Conservation (phyloP, 2,888 invertebrate genomes). For the Drosophila sordidapex region DNA sequence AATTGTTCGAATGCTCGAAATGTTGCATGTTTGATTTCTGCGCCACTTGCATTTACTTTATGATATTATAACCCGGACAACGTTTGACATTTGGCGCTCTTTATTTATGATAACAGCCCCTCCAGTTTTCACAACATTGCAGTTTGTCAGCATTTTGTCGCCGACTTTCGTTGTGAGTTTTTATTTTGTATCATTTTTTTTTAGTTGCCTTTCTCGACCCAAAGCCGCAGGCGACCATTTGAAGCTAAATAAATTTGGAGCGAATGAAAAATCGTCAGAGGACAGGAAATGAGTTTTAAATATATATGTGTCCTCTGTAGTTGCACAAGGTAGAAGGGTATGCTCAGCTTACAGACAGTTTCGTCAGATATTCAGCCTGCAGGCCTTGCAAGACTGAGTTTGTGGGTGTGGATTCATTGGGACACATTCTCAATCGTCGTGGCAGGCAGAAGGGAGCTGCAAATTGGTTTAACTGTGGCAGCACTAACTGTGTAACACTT, state of each 20-base stretch:
- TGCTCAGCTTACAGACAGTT: background rate
- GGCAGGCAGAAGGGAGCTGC: constrained; percentile 27
- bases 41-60: constrained; percentile 80
- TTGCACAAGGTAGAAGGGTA: background rate
- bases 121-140: constrained; percentile 49
- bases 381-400: constrained; percentile 30
- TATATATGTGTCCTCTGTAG: constrained; percentile 18
- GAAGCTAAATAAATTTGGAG: constrained; percentile 40
- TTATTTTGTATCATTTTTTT: constrained; percentile 9
- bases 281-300: constrained; percentile 67
- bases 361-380: constrained; percentile 35
- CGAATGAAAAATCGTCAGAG: constrained; percentile 41
- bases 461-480: constrained; percentile 71
- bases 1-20: constrained; percentile 71
- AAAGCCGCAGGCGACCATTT: constrained; percentile 63
- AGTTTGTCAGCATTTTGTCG: constrained; percentile 79
- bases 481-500: constrained; percentile 47
- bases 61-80: constrained; percentile 71
- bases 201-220: constrained; percentile 47
- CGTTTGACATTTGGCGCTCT: constrained; percentile 72
- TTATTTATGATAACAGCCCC: constrained; percentile 75
- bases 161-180: constrained; percentile 48
- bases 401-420: constrained; percentile 52
- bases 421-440: constrained; percentile 49
- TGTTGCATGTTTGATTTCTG: constrained; percentile 74